These are phyloP conservation scores for Mus spicilegus DNA, from an alignment of 2,113 vertebrate genomes.

Conservation along the genomic window DNA sequence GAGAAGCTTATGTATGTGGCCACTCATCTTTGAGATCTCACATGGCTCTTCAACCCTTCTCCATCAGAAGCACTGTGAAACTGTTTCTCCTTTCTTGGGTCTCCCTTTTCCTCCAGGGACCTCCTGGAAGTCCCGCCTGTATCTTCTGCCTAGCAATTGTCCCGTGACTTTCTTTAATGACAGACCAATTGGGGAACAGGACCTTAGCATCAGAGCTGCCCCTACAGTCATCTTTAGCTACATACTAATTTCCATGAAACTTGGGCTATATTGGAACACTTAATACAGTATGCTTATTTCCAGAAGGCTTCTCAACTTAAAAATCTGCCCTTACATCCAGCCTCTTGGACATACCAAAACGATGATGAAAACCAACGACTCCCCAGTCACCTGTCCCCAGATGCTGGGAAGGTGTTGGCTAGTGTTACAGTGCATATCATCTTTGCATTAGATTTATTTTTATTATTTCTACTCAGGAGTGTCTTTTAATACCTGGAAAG, in stretches of 20 bases:
- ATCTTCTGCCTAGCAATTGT: too few species aligned
- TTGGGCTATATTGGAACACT: neutral
- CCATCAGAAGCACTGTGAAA: too few species aligned
- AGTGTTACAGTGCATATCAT: neutral
- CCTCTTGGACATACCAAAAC: neutral
- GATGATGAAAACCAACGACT: neutral
- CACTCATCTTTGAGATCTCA: too few species aligned
- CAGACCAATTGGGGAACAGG: too few species aligned
- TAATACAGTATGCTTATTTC: neutral
- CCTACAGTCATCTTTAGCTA: neutral
- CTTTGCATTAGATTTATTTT: neutral
- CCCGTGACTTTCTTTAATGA: too few species aligned
- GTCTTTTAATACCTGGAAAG: neutral
- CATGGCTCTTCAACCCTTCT: too few species aligned
- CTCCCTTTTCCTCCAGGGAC: too few species aligned
- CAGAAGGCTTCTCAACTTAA: neutral
- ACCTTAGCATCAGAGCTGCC: too few species aligned
- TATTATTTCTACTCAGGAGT: neutral
- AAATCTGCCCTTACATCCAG: neutral
- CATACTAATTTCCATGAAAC: neutral
- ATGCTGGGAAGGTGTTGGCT: neutral
- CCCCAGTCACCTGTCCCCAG: neutral
- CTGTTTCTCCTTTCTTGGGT: too few species aligned
- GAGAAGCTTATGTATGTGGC: too few species aligned
- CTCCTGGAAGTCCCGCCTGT: too few species aligned